Percentiles rank a stretch among this genome's conserved stretches.
These are phyloP conservation scores for Leucoraja erinaceus DNA, from an alignment of 2,113 vertebrate genomes.

Conservation along the genomic window DNA sequence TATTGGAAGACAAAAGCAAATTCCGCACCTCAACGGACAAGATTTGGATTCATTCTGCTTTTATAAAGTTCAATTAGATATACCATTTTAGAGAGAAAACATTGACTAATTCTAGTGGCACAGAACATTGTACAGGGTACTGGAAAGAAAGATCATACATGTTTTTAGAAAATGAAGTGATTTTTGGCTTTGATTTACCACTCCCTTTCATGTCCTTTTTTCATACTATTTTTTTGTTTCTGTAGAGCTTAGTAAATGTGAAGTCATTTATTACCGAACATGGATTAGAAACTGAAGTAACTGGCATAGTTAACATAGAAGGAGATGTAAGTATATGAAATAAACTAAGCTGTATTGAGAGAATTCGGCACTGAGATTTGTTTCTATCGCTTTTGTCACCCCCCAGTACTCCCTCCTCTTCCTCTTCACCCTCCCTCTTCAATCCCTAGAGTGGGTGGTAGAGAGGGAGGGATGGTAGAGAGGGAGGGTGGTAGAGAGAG, in stretches of 20 bases:
- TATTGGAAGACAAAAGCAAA: background rate
- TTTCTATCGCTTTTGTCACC: background rate
- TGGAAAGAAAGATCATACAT: background rate
- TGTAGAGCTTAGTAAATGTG: constrained; percentile 22
- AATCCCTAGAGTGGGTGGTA: no score
- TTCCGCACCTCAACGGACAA: background rate
- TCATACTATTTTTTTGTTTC: background rate
- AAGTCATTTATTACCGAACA: background rate
- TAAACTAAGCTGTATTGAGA: background rate
- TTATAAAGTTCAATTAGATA: background rate
- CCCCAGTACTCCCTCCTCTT: no score
- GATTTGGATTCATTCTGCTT: background rate
- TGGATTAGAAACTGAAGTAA: background rate
- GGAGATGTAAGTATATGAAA: background rate
- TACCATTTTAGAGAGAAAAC: background rate
- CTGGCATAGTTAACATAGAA: background rate
- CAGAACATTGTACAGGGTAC: background rate
- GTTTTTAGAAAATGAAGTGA: background rate
- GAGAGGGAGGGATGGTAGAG: no score
- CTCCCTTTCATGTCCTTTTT: background rate
- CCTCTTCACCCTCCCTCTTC: no score
- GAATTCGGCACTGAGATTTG: background rate
- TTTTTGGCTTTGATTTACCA: background rate
- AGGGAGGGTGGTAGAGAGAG: no score
- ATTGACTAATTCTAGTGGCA: background rate